phyloP scores from a whole-genome alignment of 2,888 invertebrate genomes.

The Aphidoletes aphidimyza region DNA sequence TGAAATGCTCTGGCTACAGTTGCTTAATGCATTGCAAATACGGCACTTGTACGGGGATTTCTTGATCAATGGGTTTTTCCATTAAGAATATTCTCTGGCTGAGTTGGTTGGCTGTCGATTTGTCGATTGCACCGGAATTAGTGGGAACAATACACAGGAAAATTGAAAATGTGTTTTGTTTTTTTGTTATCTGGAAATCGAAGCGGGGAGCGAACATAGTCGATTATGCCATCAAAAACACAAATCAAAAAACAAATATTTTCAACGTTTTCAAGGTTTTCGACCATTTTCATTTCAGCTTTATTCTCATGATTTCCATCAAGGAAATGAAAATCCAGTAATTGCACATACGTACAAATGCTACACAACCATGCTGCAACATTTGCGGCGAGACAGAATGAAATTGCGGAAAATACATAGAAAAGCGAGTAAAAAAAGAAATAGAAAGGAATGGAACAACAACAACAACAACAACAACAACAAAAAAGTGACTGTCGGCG shows the following conservation, averaged over 20 bases:
- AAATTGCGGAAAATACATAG: background rate
- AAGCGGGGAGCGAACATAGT: background rate
- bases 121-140: background rate
- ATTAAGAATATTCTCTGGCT: background rate
- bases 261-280: background rate
- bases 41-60: background rate
- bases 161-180: no score
- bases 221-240: background rate
- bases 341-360: background rate
- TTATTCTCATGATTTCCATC: background rate
- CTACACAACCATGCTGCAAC: background rate
- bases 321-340: conserved; percentile 33
- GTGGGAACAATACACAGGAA: background rate
- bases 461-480: background rate
- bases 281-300: background rate
- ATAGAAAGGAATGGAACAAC: background rate
- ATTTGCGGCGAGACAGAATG: background rate
- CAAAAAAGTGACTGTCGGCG: background rate
- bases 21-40: conserved; percentile 3
- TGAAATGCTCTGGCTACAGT: no score
- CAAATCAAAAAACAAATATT: background rate
- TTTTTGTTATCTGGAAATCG: conserved; percentile 7
- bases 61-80: conserved; percentile 35
- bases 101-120: background rate
- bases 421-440: background rate